Conservation (phyloP, 2,888 invertebrate genomes). For the Cantharis rufa region DNA sequence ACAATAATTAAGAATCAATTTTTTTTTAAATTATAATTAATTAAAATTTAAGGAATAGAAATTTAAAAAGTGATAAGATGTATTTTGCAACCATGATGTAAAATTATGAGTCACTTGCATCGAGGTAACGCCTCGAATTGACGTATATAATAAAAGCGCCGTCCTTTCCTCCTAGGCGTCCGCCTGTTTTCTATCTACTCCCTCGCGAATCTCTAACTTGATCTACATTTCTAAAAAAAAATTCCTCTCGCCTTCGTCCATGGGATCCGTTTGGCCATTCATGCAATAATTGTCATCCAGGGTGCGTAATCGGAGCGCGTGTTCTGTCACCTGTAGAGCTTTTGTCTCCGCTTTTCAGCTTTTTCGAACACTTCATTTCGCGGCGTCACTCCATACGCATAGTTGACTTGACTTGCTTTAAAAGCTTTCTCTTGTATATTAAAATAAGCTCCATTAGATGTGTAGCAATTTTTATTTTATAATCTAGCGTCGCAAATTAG, state of each 20-base stretch:
- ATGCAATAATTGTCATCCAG: conserved; percentile 20
- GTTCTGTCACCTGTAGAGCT: conserved; percentile 28
- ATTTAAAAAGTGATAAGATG: not conserved
- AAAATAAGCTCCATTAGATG: conserved; percentile 22
- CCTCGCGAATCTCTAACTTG: conserved; percentile 1
- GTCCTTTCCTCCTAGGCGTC: conserved; percentile 19
- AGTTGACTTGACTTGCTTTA: conserved; percentile 14
- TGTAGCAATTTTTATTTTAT: conserved; percentile 1
- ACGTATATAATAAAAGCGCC: conserved; percentile 1
- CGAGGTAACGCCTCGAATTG: conserved; percentile 16
- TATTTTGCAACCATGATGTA: conserved; percentile 30
- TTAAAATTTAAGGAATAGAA: not conserved
- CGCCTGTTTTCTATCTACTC: conserved; percentile 14
- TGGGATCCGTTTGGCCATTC: conserved; percentile 9
- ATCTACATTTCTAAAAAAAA: not conserved
- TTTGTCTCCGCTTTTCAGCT: conserved; percentile 14
- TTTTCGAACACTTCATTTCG: conserved; percentile 19
- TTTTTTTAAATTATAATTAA: too few relatives aligned
- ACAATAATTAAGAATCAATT: too few relatives aligned
- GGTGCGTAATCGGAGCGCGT: conserved; percentile 27
- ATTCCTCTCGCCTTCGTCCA: not conserved
- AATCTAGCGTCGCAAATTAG: conserved; percentile 22
- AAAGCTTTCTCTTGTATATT: conserved; percentile 25
- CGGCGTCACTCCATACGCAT: conserved; percentile 19
- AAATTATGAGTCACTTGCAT: conserved; percentile 8